Percentiles rank a stretch among this genome's conserved stretches.
Evolutionary conservation across 2,113 vertebrate genomes (phyloP).

Genomic region (Nothoprocta pentlandii): DNA sequence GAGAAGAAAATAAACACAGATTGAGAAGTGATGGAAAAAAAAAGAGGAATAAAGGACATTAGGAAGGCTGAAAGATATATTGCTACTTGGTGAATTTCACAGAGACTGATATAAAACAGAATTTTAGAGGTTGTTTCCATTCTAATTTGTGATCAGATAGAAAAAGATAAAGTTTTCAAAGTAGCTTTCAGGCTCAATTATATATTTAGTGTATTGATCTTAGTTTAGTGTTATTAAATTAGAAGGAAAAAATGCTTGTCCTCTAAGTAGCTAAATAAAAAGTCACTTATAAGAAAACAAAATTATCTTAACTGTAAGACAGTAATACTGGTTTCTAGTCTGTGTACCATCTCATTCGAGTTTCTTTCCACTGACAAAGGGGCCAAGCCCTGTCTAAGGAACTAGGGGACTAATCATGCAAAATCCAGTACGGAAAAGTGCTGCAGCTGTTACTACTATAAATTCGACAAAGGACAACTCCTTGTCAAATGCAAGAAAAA

Average conservation of each 20-base stretch:
- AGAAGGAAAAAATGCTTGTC: not conserved
- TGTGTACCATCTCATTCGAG: not conserved
- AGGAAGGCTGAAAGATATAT: not conserved
- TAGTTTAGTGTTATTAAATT: not conserved
- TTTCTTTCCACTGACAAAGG: not conserved
- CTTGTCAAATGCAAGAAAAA: not conserved
- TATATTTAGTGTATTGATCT: not conserved
- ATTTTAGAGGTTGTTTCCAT: not conserved
- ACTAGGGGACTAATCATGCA: not conserved
- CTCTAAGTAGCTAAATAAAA: conserved; percentile 8
- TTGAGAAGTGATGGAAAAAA: not conserved
- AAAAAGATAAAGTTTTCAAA: not conserved
- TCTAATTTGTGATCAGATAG: not conserved
- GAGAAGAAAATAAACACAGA: not conserved
- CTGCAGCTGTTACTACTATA: not conserved
- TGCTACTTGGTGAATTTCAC: not conserved
- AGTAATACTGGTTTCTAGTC: not conserved
- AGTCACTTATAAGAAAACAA: not conserved
- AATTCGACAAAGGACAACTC: not conserved
- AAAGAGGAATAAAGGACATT: not conserved
- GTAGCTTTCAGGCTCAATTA: not conserved
- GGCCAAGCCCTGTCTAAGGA: not conserved
- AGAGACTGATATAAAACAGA: not conserved
- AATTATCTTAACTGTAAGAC: not conserved
- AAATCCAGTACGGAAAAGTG: not conserved